phyloP scores from a whole-genome alignment of 2,888 invertebrate genomes.

The Candidula unifasciata region DNA sequence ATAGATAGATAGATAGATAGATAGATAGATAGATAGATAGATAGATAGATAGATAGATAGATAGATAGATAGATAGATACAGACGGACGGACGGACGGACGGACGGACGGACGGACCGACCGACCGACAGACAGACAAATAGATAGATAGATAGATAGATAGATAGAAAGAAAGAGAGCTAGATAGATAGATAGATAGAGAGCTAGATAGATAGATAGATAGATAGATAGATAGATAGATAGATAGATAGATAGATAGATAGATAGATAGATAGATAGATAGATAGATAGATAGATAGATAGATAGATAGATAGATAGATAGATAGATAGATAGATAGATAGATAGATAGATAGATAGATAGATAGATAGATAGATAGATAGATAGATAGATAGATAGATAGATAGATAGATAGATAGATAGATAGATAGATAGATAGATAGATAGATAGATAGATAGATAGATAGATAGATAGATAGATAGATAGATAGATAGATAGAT shows the following conservation, averaged over 20 bases:
- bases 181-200: neutral
- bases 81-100: too few species aligned
- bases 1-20: too few species aligned
- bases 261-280: neutral
- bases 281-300: neutral
- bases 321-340: constrained; percentile 20
- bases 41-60: too few species aligned
- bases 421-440: constrained; percentile 8
- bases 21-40: too few species aligned
- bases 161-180: too few species aligned
- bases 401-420: neutral
- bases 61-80: too few species aligned
- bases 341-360: neutral
- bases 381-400: neutral
- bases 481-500: too few species aligned
- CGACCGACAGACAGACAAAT: too few species aligned
- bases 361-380: constrained; percentile 18
- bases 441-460: neutral
- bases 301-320: neutral
- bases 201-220: constrained; percentile 16
- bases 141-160: too few species aligned
- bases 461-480: too few species aligned
- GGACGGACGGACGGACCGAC: too few species aligned
- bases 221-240: neutral
- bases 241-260: constrained; percentile 18